Conservation (phyloP, 1,140 invertebrate species). For the Heliothis subflexa region DNA sequence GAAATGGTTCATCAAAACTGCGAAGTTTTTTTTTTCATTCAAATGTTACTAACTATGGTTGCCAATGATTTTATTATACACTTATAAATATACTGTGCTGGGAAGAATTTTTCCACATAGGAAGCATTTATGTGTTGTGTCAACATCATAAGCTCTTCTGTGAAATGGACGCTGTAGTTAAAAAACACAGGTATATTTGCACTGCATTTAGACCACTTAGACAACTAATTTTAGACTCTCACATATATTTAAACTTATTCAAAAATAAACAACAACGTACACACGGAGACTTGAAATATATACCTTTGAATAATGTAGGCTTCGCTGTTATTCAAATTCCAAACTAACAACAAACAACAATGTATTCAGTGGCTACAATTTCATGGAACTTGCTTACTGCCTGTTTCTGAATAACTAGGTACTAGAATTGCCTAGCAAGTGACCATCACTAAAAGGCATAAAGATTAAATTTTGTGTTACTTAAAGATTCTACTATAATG, state of each 20-base stretch:
- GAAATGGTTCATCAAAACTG: no score
- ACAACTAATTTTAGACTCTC: neutral
- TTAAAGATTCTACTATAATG: no score
- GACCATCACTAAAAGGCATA: no score
- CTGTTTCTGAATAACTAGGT: neutral
- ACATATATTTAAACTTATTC: neutral
- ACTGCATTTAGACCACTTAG: neutral
- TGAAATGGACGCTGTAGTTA: no score
- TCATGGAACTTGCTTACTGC: conserved; percentile 3
- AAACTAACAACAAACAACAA: conserved; percentile 33
- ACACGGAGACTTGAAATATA: neutral
- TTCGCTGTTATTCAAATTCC: conserved; percentile 11
- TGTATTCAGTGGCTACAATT: conserved; percentile 3
- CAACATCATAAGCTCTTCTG: neutral
- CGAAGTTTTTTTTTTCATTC: neutral
- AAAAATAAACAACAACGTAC: neutral
- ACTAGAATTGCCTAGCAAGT: no score
- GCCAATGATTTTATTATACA: conserved; percentile 16
- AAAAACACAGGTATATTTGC: no score
- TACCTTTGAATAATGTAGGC: conserved; percentile 23
- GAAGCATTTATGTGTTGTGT: neutral
- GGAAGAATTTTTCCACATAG: no score
- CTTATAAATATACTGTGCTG: conserved; percentile 12
- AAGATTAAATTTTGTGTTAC: no score
- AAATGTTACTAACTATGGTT: neutral